Base-by-base conservation (phyloP, 2,797 vertebrate species). In the Miichthys miiuy region DNA sequence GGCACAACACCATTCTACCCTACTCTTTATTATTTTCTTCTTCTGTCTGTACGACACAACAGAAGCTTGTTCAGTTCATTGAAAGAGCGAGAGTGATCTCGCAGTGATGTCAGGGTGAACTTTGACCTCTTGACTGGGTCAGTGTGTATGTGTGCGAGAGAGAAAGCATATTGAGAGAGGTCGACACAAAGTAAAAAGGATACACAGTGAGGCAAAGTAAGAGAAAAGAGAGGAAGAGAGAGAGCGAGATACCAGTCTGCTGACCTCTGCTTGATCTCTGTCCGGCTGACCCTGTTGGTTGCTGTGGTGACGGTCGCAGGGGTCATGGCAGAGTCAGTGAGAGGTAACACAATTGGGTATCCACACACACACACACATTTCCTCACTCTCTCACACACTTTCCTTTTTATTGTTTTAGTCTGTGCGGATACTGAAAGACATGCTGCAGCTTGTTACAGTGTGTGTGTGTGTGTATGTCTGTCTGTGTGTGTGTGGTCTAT, bases 401-500 rank as follows among this genome's bases (percentile, higher is more conserved):
- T 81, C 55, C 58, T 68, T 83, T 72, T 51, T 38, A 77, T 77
- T 84, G 61, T 89, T 81, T 77, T 56, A 34, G 63, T 50, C 47
- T 75, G 14, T 38, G 63, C 23, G 70, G 55, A 68, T 57, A 55
- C 61, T 84, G 81, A 71, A 13, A 51, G 80, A 82, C 75, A 64
- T 25, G 67, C 60, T 55, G 61, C 81, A 73, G 78, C 62, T 56
- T 76, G 50, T 20, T 68, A 25, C 21, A 21, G 0, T 57, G 64
- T 64, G 21, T 79, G 63, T 80, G 23, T 68, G 42, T 66, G 63
- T 70, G n/a, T 68, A 27, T 66, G 62, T 57, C 56, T 63, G 25
- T 79, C 58, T 80, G 76, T 76, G 73, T 68, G 76, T 73, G 75
- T 81, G 76, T 76, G 73, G 82, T 81, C 75, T 77, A 41, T 51